A percentile compares a stretch with the other conserved stretches of the same genome.
Conservation (phyloP, 2,797 vertebrate species). For the Crax fasciolata region DNA sequence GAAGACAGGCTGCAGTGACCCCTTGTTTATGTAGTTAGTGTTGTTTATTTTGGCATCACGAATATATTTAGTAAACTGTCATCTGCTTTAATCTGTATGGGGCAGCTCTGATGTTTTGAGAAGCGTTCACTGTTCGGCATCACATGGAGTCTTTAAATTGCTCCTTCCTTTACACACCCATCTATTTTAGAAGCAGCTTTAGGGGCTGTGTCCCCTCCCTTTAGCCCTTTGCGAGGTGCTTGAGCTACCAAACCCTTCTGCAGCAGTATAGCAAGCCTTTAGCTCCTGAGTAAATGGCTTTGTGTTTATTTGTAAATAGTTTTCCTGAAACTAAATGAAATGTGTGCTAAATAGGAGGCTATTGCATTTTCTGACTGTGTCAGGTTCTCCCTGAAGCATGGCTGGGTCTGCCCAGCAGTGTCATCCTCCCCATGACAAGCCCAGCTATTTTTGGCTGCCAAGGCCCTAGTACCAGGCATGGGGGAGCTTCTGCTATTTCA, state of each 20-base stretch:
- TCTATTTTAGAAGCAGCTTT: slow-evolving; percentile 25
- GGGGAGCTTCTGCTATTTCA: neutral
- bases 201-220: neutral
- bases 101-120: slow-evolving; percentile 42
- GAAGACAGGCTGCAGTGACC: slow-evolving; percentile 6
- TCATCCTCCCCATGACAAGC: neutral
- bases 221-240: neutral
- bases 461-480: accelerated
- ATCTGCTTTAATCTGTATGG: slow-evolving; percentile 11
- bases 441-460: neutral
- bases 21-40: slow-evolving; percentile 2
- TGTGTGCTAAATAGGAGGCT: neutral
- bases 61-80: slow-evolving; percentile 70
- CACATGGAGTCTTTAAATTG: neutral
- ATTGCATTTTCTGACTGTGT: neutral
- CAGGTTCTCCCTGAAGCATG: neutral
- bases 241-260: neutral
- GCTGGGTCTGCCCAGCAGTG: neutral
- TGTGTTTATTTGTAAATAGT: neutral
- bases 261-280: accelerated
- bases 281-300: neutral
- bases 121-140: neutral
- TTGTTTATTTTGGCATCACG: slow-evolving; percentile 34
- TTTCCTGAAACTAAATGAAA: neutral
- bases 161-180: slow-evolving; percentile 14